Base-by-base conservation (phyloP, 2,797 vertebrate species). In the Podarcis lilfordi region DNA sequence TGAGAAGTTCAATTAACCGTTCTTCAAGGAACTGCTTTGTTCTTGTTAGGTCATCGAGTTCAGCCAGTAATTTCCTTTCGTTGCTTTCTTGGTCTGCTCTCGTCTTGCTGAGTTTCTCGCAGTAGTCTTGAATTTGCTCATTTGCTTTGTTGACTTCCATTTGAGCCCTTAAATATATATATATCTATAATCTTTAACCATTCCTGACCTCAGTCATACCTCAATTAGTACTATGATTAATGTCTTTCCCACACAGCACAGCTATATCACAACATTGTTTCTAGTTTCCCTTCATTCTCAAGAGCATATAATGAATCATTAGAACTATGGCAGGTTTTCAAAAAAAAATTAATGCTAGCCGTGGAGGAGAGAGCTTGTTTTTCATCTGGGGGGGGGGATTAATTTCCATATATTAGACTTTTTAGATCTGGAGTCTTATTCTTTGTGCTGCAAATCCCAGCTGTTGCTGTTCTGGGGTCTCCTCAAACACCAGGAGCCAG, bases 1-100 rank as follows among this genome's bases (percentile, higher is more conserved):
- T 97, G 93, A 99, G 98, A 61, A 99, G 98, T 95, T 99, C 98
- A 32, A 99, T 98, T 90, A 99, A 97, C 23, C 98, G 97, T 91
- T 99, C 99, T 93, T 99, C 98, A 3, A 99, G 97, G 94, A 97
- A 98, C 75, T 89, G 95, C 95, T 99, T 99, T 90, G 98, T 99
- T 94, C 96, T 97, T 45, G 97, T 97, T 86, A 99, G 97, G 94
- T 99, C 98, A 37, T 99, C 98, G 10, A 99, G 95, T 94, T 99
- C 98, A 9, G 98, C 98, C 0, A 97, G 91, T 96, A 98, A 96
- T 91, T 96, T 98, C 92, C 97, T 94, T 78, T 96, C 94, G 50
- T 96, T 97, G 89, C 69, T 97, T 23, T 98, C 95, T 88, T 95
- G 96, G 43, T 98, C 97, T 8, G 95, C 94, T 89, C 94, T 95